phyloP scores from a whole-genome alignment of 2,888 invertebrate genomes.

The Polydrusus tereticollis region DNA sequence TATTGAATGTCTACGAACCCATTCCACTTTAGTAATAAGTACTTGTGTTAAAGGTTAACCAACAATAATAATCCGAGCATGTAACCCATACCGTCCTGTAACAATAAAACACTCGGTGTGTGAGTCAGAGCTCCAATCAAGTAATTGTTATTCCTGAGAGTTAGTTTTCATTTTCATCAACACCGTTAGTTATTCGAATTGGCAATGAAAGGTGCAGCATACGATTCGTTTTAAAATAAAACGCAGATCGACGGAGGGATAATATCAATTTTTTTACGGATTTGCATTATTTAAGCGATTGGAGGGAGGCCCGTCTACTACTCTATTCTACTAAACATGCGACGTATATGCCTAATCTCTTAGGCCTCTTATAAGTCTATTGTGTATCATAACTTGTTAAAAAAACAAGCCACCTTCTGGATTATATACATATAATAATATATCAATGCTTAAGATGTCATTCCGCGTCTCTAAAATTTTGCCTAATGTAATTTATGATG shows the following conservation, averaged over 20 bases:
- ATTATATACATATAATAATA: too few relatives aligned
- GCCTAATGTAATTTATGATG: too few relatives aligned
- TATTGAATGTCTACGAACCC: conserved; percentile 11
- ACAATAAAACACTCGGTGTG: conserved; percentile 6
- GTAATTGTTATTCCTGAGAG: conserved; percentile 55
- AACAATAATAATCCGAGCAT: conserved; percentile 4
- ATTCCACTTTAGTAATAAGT: neutral
- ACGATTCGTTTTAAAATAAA: neutral
- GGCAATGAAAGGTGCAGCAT: conserved; percentile 54
- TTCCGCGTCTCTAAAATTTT: too few relatives aligned
- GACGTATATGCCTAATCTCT: too few relatives aligned
- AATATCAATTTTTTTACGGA: neutral
- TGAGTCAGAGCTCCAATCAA: conserved; percentile 45
- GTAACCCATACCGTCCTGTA: neutral
- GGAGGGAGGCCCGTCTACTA: neutral
- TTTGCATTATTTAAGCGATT: neutral
- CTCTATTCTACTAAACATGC: too few relatives aligned
- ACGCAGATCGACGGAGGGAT: neutral
- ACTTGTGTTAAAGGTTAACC: conserved; percentile 11
- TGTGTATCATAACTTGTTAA: too few relatives aligned
- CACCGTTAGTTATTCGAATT: conserved; percentile 56
- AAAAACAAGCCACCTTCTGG: too few relatives aligned
- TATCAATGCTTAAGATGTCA: too few relatives aligned
- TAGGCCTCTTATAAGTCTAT: too few relatives aligned
- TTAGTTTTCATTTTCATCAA: conserved; percentile 56